Conservation (phyloP, 2,797 vertebrate genomes). For the Spea hammondii region DNA sequence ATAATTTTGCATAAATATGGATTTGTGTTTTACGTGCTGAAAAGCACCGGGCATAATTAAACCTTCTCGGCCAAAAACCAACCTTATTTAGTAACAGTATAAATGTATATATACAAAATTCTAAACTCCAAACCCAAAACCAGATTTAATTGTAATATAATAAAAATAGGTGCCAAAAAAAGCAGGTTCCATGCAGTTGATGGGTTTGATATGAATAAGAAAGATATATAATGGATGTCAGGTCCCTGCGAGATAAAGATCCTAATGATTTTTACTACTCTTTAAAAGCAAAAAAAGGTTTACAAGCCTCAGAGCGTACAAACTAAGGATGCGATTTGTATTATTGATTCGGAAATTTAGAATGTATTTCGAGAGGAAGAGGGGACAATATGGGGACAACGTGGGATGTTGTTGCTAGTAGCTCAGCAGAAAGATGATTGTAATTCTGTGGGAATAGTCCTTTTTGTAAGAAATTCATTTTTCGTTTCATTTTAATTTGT, state of each 20-base stretch:
- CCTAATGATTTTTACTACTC: neutral
- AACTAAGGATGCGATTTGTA: neutral
- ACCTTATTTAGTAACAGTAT: too few relatives aligned
- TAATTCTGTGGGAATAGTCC: conserved; percentile 59
- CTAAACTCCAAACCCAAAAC: too few relatives aligned
- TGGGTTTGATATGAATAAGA: neutral
- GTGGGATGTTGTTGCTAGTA: conserved; percentile 8
- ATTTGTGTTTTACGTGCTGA: too few relatives aligned
- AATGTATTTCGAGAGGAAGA: neutral
- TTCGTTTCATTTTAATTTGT: conserved; percentile 47
- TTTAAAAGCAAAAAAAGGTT: conserved; percentile 2
- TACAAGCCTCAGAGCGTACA: neutral
- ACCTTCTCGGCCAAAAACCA: too few relatives aligned
- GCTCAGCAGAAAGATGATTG: conserved; percentile 44
- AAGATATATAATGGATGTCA: neutral
- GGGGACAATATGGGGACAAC: too few relatives aligned
- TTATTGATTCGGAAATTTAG: neutral
- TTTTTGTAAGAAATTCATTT: conserved; percentile 35
- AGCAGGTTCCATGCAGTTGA: neutral
- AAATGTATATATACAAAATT: too few relatives aligned
- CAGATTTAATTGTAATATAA: neutral
- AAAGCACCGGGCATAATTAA: too few relatives aligned
- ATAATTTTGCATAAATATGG: too few relatives aligned
- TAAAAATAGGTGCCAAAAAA: conserved; percentile 20
- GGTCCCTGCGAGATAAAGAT: conserved; percentile 1